These are phyloP conservation scores for Melanogrammus aeglefinus DNA, from an alignment of 2,797 vertebrate genomes.

Conservation along the genomic window DNA sequence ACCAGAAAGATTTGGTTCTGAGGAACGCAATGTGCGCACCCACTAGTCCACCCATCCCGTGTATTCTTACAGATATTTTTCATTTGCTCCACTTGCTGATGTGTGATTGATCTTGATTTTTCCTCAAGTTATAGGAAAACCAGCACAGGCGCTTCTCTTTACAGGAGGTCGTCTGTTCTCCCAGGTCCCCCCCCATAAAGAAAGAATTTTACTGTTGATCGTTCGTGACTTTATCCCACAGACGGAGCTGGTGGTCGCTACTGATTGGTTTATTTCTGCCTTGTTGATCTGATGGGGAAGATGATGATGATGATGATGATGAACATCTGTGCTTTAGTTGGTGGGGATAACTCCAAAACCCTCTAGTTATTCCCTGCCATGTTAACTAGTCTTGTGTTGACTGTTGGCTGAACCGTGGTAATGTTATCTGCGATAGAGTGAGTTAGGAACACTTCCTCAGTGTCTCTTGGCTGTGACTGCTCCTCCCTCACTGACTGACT, in stretches of 20 bases:
- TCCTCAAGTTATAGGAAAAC: neutral
- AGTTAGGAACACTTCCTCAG: neutral
- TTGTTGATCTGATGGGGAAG: neutral
- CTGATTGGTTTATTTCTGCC: neutral
- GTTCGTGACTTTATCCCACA: neutral
- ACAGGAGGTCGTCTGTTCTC: neutral
- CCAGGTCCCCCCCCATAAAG: neutral
- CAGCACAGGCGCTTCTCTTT: neutral
- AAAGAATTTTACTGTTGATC: neutral
- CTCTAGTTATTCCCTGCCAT: neutral
- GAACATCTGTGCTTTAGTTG: neutral
- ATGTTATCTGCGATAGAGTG: neutral
- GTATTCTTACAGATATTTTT: neutral
- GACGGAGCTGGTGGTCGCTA: neutral
- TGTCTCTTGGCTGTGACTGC: neutral
- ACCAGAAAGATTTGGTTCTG: neutral
- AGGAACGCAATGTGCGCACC: too few relatives aligned
- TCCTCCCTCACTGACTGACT: constrained; percentile 15
- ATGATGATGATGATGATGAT: neutral
- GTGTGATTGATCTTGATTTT: neutral
- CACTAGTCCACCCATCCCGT: too few relatives aligned
- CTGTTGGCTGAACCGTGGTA: neutral
- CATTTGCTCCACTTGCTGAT: neutral
- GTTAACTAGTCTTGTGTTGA: neutral
- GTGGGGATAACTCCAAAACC: neutral